Percentiles rank a stretch among this genome's conserved stretches.
Conservation (phyloP, 1,140 invertebrate species). For the Lordiphosa clarofinis region DNA sequence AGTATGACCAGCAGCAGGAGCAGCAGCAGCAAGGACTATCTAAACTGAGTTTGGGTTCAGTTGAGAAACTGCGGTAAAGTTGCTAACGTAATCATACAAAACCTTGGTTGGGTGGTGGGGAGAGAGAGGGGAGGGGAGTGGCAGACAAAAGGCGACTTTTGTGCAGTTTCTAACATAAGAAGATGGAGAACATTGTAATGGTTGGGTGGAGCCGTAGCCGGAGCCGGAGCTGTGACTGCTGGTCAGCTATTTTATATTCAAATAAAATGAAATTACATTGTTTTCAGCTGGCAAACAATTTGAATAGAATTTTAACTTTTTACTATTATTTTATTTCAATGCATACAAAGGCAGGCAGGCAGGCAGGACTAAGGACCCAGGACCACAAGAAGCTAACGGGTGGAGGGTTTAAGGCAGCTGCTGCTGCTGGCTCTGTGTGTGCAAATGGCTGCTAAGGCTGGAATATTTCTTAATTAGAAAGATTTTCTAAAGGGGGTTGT, state of each 20-base stretch:
- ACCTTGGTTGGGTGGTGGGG: conserved; percentile 41
- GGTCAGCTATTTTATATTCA: conserved; percentile 71
- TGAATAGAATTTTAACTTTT: conserved; percentile 79
- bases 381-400: conserved; percentile 46
- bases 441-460: conserved; percentile 47
- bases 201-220: background rate
- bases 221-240: conserved; percentile 11
- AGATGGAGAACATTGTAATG: conserved; percentile 59
- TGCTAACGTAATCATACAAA: conserved; percentile 75
- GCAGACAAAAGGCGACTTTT: conserved; percentile 72
- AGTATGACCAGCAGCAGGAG: conserved; percentile 46
- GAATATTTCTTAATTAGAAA: conserved; percentile 77
- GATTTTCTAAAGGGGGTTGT: conserved; percentile 68
- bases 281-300: conserved; percentile 79
- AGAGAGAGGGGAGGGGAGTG: background rate
- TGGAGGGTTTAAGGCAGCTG: conserved; percentile 34
- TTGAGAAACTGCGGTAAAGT: conserved; percentile 76
- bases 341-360: conserved; percentile 54
- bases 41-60: conserved; percentile 68
- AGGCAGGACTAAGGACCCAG: conserved; percentile 19
- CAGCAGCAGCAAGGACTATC: conserved; percentile 53
- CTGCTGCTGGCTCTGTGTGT: conserved; percentile 16
- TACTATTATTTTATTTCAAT: conserved; percentile 78
- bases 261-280: conserved; percentile 79
- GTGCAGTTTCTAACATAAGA: conserved; percentile 66